A percentile compares a stretch with the other conserved stretches of the same genome.
Conservation (phyloP, 2,888 invertebrate genomes). For the Aproaerema taeniolella region DNA sequence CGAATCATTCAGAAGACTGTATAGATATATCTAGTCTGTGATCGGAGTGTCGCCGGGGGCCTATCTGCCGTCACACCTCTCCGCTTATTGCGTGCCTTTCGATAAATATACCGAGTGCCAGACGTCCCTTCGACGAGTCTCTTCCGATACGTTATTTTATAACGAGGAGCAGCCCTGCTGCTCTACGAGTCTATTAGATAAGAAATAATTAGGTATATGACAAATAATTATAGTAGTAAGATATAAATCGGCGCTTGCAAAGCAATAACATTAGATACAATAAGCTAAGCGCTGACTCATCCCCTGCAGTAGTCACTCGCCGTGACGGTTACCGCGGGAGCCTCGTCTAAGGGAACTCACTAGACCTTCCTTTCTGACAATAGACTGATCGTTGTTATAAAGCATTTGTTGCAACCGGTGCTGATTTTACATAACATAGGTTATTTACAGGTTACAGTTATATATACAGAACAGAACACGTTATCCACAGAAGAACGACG, state of each 20-base stretch:
- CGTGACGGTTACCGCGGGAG: too few species aligned
- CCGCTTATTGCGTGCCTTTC: slow-evolving; percentile 76
- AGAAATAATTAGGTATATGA: neutral
- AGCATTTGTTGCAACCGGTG: slow-evolving; percentile 76
- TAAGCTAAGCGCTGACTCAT: slow-evolving; percentile 23
- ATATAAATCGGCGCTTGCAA: neutral
- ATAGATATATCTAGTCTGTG: slow-evolving; percentile 75
- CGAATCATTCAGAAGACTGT: slow-evolving; percentile 61
- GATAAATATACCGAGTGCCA: slow-evolving; percentile 63
- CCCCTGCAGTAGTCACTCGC: slow-evolving; percentile 9
- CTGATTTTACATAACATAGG: slow-evolving; percentile 74
- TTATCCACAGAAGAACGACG: slow-evolving; percentile 51
- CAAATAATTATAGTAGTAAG: neutral
- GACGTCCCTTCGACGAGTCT: slow-evolving; percentile 45
- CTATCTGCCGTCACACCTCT: slow-evolving; percentile 68
- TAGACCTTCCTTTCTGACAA: slow-evolving; percentile 73
- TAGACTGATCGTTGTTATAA: slow-evolving; percentile 76
- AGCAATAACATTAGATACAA: neutral
- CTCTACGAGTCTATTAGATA: too few species aligned
- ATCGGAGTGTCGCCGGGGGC: slow-evolving; percentile 75
- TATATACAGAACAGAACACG: slow-evolving; percentile 64
- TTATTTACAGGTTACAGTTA: slow-evolving; percentile 75
- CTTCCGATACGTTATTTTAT: slow-evolving; percentile 17
- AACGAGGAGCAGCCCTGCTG: too few species aligned
- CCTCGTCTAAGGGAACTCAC: slow-evolving; percentile 48